A percentile compares a stretch with the other conserved stretches of the same genome.
These are phyloP conservation scores for Parauchenoglanis ngamensis DNA, from an alignment of 2,797 vertebrate genomes.

Conservation along the genomic window DNA sequence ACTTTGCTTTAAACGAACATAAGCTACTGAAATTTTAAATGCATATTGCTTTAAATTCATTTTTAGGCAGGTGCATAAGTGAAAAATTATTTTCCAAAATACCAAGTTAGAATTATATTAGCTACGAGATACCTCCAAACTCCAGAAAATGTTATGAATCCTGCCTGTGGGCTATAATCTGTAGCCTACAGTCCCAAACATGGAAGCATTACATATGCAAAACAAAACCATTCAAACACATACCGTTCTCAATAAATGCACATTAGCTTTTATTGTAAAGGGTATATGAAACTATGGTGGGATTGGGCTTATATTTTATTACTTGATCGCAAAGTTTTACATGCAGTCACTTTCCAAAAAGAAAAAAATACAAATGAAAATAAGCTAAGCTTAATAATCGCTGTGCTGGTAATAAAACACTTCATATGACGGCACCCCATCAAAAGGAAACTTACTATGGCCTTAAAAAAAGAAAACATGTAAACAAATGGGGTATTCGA, in stretches of 20 bases:
- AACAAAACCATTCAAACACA: conserved; percentile 66
- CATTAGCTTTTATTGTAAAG: conserved; percentile 79
- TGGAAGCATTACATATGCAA: conserved; percentile 55
- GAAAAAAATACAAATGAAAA: conserved; percentile 52
- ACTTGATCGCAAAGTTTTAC: conserved; percentile 76
- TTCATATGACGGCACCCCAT: conserved; percentile 66
- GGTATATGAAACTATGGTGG: conserved; percentile 82
- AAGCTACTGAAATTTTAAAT: not conserved
- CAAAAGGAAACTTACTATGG: conserved; percentile 67
- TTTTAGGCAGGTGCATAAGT: not conserved
- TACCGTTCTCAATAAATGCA: conserved; percentile 64
- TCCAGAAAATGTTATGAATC: not conserved
- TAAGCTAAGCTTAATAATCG: conserved; percentile 70
- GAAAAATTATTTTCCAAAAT: not conserved
- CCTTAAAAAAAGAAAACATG: conserved; percentile 69
- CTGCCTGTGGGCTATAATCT: not conserved
- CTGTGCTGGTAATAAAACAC: conserved; percentile 70
- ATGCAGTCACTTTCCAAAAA: conserved; percentile 78
- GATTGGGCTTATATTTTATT: conserved; percentile 73
- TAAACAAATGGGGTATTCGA: conserved; percentile 70
- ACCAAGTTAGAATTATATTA: not conserved
- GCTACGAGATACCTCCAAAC: not conserved
- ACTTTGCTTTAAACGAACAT: not conserved
- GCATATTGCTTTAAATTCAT: too few species aligned
- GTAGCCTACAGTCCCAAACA: not conserved